These are phyloP conservation scores for Marronus borbonicus DNA, from an alignment of 2,888 invertebrate species.

Conservation along the genomic window DNA sequence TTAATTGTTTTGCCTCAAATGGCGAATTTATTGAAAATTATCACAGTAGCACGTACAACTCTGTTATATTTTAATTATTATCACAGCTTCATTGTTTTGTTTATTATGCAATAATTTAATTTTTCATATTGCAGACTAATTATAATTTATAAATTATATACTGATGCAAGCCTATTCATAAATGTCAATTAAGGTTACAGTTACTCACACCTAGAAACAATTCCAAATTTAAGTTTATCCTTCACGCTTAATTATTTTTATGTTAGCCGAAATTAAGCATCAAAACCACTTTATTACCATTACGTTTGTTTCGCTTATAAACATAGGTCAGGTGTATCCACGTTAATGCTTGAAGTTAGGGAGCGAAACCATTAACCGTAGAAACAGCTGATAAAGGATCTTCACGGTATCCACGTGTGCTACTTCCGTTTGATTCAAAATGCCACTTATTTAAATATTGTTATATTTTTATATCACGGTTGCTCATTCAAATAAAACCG, in stretches of 20 bases:
- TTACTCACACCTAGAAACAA: constrained; percentile 8
- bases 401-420: constrained; percentile 56
- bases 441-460: background rate
- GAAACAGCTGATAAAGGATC: constrained; percentile 58
- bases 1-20: no score
- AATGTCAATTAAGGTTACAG: constrained; percentile 1
- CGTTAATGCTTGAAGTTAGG: constrained; percentile 4
- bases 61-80: no score
- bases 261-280: constrained; percentile 38
- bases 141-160: no score
- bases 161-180: no score
- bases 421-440: constrained; percentile 54
- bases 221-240: constrained; percentile 26
- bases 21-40: no score
- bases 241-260: constrained; percentile 38
- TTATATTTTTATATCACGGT: background rate
- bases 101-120: no score
- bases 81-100: no score
- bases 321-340: constrained; percentile 56
- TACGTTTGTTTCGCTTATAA: constrained; percentile 47
- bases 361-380: constrained; percentile 54
- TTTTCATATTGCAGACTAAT: no score
- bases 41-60: no score
- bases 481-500: no score
- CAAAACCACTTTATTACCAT: constrained; percentile 43